Percentiles rank a stretch among this genome's conserved stretches.
Conservation (phyloP, 2,797 vertebrate genomes). For the Varecia variegata region DNA sequence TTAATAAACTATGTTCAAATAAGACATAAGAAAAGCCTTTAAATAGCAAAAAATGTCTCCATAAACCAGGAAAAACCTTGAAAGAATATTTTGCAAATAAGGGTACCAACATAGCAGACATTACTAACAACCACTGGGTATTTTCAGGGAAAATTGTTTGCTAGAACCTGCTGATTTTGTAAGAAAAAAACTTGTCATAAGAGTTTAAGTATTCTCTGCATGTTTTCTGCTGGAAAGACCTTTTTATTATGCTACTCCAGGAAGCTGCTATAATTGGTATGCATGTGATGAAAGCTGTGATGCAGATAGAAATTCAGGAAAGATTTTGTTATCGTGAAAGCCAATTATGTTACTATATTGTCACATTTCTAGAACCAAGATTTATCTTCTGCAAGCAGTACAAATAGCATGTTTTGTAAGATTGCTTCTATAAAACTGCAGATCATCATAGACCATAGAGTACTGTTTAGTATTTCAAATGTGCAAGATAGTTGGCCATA, state of each 20-base stretch:
- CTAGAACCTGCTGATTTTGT: background rate
- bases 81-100: background rate
- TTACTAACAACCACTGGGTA: background rate
- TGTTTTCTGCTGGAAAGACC: slow-evolving; percentile 20
- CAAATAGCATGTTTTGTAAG: background rate
- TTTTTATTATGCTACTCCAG: background rate
- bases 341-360: slow-evolving; percentile 6
- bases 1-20: background rate
- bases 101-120: background rate
- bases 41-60: background rate
- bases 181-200: background rate
- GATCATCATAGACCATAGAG: background rate
- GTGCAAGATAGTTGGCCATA: background rate
- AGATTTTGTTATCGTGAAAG: slow-evolving; percentile 43
- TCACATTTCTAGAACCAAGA: slow-evolving; percentile 35
- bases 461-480: background rate
- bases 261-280: slow-evolving; percentile 33
- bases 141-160: background rate
- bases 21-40: background rate
- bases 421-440: background rate
- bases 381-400: slow-evolving; percentile 14
- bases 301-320: slow-evolving; percentile 22
- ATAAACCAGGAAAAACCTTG: background rate
- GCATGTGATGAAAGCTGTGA: background rate
- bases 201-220: slow-evolving; percentile 22